A percentile compares a stretch with the other conserved stretches of the same genome.
Evolutionary conservation across 2,888 invertebrate genomes (phyloP).

Genomic region (Merodon equestris): DNA sequence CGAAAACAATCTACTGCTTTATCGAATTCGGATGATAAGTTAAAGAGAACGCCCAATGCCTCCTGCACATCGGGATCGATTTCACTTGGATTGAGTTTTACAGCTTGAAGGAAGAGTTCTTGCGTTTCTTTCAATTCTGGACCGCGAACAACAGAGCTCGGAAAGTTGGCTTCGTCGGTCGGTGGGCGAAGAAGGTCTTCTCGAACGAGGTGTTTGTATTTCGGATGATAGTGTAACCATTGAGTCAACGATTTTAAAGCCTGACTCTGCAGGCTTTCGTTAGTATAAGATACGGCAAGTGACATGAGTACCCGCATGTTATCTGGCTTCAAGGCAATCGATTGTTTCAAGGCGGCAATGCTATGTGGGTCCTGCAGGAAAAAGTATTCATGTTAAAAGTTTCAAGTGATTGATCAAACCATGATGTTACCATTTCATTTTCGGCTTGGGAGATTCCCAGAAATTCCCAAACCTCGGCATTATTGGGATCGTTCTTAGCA

Average conservation of each 20-base stretch:
- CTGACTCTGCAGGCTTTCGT: conserved; percentile 95
- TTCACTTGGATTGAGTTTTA: conserved; percentile 85
- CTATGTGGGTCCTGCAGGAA: conserved; percentile 87
- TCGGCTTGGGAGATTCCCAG: conserved; percentile 96
- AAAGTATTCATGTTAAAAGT: conserved; percentile 1
- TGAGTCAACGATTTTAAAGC: conserved; percentile 90
- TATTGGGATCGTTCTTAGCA: conserved; percentile 88
- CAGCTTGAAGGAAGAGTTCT: conserved; percentile 88
- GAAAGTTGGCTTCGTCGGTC: conserved; percentile 72
- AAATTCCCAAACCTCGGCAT: conserved; percentile 91
- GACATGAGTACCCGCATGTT: conserved; percentile 93
- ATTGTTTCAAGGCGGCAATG: conserved; percentile 93
- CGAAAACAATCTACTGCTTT: conserved; percentile 98
- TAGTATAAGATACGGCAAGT: conserved; percentile 95
- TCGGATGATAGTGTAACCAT: conserved; percentile 89
- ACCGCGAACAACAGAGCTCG: conserved; percentile 79
- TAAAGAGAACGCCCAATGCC: conserved; percentile 96
- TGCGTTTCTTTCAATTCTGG: conserved; percentile 82
- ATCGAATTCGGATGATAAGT: conserved; percentile 95
- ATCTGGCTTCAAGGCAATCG: conserved; percentile 87
- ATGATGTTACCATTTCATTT: conserved; percentile 87
- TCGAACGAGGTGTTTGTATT: conserved; percentile 87
- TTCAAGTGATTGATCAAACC: conserved; percentile 62
- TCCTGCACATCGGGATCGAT: conserved; percentile 95
- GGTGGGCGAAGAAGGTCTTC: conserved; percentile 78